phyloP scores from a whole-genome alignment of 2,888 invertebrate genomes.

The Drosophila tanythrix region DNA sequence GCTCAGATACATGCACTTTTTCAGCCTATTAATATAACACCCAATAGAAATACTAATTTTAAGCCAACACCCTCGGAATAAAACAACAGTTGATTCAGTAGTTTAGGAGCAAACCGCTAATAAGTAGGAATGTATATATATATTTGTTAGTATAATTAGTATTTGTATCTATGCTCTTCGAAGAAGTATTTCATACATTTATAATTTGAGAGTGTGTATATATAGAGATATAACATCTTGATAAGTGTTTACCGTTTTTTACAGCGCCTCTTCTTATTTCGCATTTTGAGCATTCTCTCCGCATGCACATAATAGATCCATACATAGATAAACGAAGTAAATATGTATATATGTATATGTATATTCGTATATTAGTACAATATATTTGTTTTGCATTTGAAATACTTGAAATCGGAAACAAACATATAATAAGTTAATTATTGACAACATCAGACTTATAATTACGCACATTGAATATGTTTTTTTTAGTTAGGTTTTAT shows the following conservation, averaged over 20 bases:
- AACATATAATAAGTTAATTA: constrained; percentile 65
- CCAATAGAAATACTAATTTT: not conserved
- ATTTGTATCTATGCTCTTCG: constrained; percentile 36
- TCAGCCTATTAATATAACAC: too few relatives aligned
- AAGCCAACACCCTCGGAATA: not conserved
- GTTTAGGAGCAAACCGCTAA: constrained; percentile 72
- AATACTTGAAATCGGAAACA: constrained; percentile 63
- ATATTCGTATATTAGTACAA: constrained; percentile 31
- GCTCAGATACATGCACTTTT: too few relatives aligned
- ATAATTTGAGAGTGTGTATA: constrained; percentile 21
- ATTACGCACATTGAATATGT: constrained; percentile 81
- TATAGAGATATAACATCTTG: constrained; percentile 63
- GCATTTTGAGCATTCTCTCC: constrained; percentile 11
- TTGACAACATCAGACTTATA: constrained; percentile 84
- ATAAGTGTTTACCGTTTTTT: constrained; percentile 48
- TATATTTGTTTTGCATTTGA: constrained; percentile 48
- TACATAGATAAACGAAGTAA: constrained; percentile 62
- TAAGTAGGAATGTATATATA: constrained; percentile 63
- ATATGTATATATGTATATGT: constrained; percentile 42
- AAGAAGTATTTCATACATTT: constrained; percentile 39
- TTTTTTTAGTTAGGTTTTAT: constrained; percentile 48
- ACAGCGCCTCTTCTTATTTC: constrained; percentile 29
- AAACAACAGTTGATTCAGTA: constrained; percentile 33
- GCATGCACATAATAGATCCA: constrained; percentile 38
- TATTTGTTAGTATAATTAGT: constrained; percentile 51